A percentile compares a stretch with the other conserved stretches of the same genome.
Evolutionary conservation across 2,113 vertebrate genomes (phyloP).

Genomic region (Esox niger): DNA sequence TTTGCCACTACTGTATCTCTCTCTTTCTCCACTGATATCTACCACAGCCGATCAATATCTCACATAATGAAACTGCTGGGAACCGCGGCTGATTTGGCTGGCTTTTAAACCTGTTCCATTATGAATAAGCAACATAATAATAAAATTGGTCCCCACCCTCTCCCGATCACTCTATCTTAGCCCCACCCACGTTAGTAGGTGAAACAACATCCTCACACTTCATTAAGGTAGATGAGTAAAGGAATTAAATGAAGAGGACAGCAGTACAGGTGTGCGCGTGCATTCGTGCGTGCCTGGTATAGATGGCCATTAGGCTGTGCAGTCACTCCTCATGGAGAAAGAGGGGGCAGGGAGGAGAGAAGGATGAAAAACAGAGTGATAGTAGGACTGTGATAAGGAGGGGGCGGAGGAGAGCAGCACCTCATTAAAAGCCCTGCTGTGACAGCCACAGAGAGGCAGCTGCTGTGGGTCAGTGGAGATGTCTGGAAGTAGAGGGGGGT

Average conservation of each 20-base stretch:
- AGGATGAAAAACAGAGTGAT: constrained; percentile 7
- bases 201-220: not conserved
- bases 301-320: not conserved
- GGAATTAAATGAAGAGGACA: not conserved
- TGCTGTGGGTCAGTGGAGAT: constrained; percentile 49
- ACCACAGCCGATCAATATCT: constrained; percentile 51
- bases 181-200: not conserved
- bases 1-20: not conserved
- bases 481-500: constrained; percentile 22
- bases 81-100: constrained; percentile 51
- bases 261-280: no score
- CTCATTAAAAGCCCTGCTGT: constrained; percentile 62
- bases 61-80: constrained; percentile 19
- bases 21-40: constrained; percentile 25
- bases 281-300: no score
- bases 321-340: constrained; percentile 33
- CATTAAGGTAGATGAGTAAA: not conserved
- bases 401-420: constrained; percentile 39
- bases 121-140: not conserved
- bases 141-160: not conserved
- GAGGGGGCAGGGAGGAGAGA: not conserved
- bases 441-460: constrained; percentile 43
- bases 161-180: not conserved
- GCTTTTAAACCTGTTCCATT: constrained; percentile 44
- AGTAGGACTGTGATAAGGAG: constrained; percentile 16